phyloP scores from a whole-genome alignment of 1,140 invertebrate species.

The Araneus ventricosus region DNA sequence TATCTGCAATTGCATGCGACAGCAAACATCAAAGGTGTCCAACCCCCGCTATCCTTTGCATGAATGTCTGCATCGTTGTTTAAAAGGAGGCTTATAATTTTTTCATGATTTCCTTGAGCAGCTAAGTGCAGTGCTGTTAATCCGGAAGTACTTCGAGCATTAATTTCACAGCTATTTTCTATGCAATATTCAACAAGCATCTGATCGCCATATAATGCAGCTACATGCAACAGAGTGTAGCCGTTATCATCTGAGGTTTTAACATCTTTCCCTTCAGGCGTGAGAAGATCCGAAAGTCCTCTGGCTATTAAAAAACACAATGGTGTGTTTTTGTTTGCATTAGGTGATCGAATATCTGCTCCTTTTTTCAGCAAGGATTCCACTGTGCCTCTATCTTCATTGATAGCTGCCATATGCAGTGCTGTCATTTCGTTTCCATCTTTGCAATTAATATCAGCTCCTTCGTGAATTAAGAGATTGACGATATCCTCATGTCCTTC shows the following conservation, averaged over 20 bases:
- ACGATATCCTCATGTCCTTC: constrained; percentile 77
- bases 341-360: constrained; percentile 79
- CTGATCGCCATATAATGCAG: not conserved
- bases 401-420: constrained; percentile 80
- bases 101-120: not conserved
- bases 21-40: not conserved
- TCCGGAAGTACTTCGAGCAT: too few species aligned
- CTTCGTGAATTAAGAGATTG: too few species aligned
- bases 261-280: not conserved
- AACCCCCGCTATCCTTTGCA: not conserved
- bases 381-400: constrained; percentile 80
- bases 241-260: not conserved
- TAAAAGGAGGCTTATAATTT: not conserved
- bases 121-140: constrained; percentile 4
- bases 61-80: not conserved
- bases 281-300: not conserved
- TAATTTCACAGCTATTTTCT: not conserved
- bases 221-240: not conserved
- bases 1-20: not conserved
- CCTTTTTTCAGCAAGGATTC: constrained; percentile 80
- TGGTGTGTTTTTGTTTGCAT: not conserved
- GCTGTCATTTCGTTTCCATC: not conserved
- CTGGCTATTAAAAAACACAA: not conserved
- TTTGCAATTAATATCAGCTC: too few species aligned
- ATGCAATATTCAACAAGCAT: not conserved